phyloP scores from a whole-genome alignment of 2,888 invertebrate species.

The Clistopyga incitator region DNA sequence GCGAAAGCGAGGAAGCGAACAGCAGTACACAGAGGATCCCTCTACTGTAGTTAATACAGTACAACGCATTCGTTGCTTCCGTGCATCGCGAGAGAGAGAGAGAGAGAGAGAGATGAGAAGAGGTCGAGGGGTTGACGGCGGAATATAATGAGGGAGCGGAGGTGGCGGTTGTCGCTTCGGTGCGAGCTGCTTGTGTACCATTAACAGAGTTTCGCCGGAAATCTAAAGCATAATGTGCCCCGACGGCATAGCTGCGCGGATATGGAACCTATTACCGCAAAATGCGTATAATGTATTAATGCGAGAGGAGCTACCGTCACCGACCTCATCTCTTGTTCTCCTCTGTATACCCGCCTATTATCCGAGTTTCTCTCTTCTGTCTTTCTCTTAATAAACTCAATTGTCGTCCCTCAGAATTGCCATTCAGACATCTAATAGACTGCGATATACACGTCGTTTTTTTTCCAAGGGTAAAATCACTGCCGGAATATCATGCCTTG shows the following conservation, averaged over 20 bases:
- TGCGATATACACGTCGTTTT: constrained; percentile 3
- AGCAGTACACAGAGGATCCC: background rate
- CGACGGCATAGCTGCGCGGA: constrained; percentile 66
- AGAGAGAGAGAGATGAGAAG: background rate
- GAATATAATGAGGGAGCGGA: constrained; percentile 50
- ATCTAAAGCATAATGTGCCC: constrained; percentile 76
- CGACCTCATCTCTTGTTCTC: background rate
- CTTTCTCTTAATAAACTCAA: constrained; percentile 16
- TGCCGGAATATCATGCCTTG: constrained; percentile 2
- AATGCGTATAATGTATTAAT: constrained; percentile 48
- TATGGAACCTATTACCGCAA: constrained; percentile 63
- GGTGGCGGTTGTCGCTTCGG: constrained; percentile 33
- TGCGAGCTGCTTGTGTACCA: constrained; percentile 65
- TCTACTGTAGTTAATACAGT: constrained; percentile 35
- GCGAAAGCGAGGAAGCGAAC: constrained; percentile 40
- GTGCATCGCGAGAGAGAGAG: constrained; percentile 2
- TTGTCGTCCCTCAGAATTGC: constrained; percentile 1
- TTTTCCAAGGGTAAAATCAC: background rate
- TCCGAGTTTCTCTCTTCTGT: background rate
- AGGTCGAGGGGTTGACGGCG: constrained; percentile 32
- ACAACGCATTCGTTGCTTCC: constrained; percentile 42
- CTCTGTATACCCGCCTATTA: constrained; percentile 5
- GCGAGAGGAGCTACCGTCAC: constrained; percentile 11
- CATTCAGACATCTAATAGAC: background rate
- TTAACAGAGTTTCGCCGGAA: constrained; percentile 77